Base-by-base conservation (phyloP, 2,888 invertebrate species). In the Gastracanthus pulcherrimus region DNA sequence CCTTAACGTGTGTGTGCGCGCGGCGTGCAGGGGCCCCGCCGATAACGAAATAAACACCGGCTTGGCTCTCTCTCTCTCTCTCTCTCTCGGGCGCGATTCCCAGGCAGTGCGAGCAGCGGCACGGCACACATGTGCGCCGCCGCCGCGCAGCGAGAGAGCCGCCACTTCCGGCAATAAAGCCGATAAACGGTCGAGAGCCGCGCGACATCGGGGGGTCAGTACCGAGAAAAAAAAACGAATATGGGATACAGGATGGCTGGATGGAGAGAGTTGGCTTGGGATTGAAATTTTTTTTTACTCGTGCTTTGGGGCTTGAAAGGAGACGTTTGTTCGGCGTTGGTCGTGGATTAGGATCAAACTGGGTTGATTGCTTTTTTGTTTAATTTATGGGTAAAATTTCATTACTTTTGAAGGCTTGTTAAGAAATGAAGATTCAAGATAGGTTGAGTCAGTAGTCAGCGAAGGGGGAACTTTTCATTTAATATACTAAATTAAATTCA, bases 21-120 rank as follows among this genome's bases (percentile, higher is more conserved):
- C 19, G 60, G 26, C 23, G 38, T 45, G 29, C 55, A 75, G 69
- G 60, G 58, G 51, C 58, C 67, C 55, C 16, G 11, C 74, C 26
- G 71, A 71, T 81, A 81, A 76, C 81, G 76, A 76, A 71, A 76
- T 81, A 72, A 81, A 81, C 76, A 72, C 67, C 76, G 72, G 71
- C 72, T 29, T 0, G n/a, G 7, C n/a, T n/a, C n/a, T n/a, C n/a
- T n/a, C n/a, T n/a, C n/a, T n/a, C n/a, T n/a, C n/a, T 23, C 3
- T 41, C 36, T 41, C 29, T 60, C 60, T 26, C 55, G 19, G 38
- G 19, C 45, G 64, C 75, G 64, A 23, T 38, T 3, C 64, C 26
- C 34, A 36, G 23, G 36, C 7, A 29, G 48, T 29, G 23, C 23
- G 31, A 38, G 16, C 38, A 34, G 9, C 60, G 60, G 31, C 31